Conservation (phyloP, 1,140 invertebrate species). For the Conus ventricosus region DNA sequence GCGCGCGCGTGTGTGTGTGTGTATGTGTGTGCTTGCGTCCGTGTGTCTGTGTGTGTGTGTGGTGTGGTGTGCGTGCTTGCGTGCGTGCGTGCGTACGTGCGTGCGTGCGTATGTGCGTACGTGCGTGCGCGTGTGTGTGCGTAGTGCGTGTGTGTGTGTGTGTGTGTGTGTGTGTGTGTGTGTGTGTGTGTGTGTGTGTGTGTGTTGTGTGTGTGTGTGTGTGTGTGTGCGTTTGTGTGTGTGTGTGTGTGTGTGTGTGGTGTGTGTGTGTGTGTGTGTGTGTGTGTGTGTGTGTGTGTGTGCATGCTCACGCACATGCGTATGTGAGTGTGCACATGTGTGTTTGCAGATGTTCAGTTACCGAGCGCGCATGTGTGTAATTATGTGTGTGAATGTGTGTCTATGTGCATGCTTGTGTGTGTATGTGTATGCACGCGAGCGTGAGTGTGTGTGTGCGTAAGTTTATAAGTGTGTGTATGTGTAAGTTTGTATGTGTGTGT, state of each 20-base stretch:
- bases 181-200: too few species aligned
- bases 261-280: not conserved
- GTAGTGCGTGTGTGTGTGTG: too few species aligned
- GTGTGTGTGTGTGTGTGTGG: not conserved
- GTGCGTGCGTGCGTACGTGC: too few species aligned
- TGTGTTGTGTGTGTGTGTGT: too few species aligned
- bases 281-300: not conserved
- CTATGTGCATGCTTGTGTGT: too few species aligned
- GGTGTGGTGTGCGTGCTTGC: not conserved
- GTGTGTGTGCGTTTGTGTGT: constrained; percentile 3
- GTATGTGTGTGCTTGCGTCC: not conserved
- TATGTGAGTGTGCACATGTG: not conserved
- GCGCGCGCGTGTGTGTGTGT: too few species aligned
- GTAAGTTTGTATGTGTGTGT: not conserved
- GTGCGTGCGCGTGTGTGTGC: too few species aligned
- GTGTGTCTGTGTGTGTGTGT: not conserved
- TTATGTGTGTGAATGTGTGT: constrained; percentile 45
- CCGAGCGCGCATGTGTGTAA: constrained; percentile 70
- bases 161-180: too few species aligned
- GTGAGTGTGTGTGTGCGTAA: constrained; percentile 65
- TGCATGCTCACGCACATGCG: not conserved
- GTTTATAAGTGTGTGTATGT: constrained; percentile 79
- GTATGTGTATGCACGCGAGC: too few species aligned
- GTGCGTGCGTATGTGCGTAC: too few species aligned
- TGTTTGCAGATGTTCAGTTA: not conserved